Evolutionary conservation across 37 sponge, comb jelly and placozoan species (phyloP), one percentile per base, ranked within the genome.

Genomic region (Bolinopsis microptera): DNA sequence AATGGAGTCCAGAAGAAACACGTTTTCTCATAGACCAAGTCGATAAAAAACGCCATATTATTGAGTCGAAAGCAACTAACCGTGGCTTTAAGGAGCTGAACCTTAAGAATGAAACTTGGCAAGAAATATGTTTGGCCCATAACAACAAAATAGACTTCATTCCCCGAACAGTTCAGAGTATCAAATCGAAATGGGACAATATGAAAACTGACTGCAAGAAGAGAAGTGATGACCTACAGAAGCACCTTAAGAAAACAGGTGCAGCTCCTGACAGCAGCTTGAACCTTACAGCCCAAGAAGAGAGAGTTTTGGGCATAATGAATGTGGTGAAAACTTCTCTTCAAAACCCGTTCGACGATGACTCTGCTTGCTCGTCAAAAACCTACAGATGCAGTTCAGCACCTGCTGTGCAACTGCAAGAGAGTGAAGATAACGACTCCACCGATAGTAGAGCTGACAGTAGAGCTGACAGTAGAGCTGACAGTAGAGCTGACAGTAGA

Each of bases 251-350:
- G 61, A 48, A 48, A 48, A 48, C 61, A 48, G 61, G 61, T 48
- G 61, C 61, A 48, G 61, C 61, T 48, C 74, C 74, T 24, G 74
- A 72, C 74, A 3, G 18, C 0, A 77, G 9, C 18, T 32, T 77
- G 80, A 77, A 8, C 5, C 74, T 72, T 72, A 30, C 74, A 30
- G 74, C 74, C 31, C 26, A 30, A 72, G 74, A 72, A 72, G 61
- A 48, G 61, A 48, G 61, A 48, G 61, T 48, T 48, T 48, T 48
- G 61, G 61, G 61, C 13, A 48, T 48, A 48, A 48, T 48, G 61
- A 48, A 48, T 48, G 61, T 48, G 61, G 61, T 48, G 13, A 48
- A 48, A 48, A 48, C 61, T 48, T 48, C 61, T 48, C 61, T 48
- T 48, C 9, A 48, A 48, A 48, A 48, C 61, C 61, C 61, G 61